A percentile compares a stretch with the other conserved stretches of the same genome.
These are phyloP conservation scores for Dicentrarchus labrax DNA, from an alignment of 2,113 vertebrate species.

Conservation along the genomic window DNA sequence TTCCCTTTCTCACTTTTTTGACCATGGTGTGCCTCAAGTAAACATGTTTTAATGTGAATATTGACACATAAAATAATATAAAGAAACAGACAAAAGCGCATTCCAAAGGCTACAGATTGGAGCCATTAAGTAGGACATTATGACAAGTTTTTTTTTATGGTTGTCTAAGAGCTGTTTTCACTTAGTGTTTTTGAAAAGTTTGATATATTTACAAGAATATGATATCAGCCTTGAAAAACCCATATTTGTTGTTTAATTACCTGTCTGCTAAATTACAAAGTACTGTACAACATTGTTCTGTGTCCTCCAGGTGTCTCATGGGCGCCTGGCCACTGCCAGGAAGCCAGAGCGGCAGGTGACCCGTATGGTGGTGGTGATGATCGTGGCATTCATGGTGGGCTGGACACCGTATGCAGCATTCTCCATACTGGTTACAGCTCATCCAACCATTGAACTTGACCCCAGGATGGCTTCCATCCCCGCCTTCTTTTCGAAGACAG, in stretches of 20 bases:
- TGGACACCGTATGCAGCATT: conserved; percentile 91
- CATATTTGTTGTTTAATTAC: too few relatives aligned
- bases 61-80: too few relatives aligned
- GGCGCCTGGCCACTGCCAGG: conserved; percentile 83
- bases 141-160: neutral
- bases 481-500: conserved; percentile 93
- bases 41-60: too few relatives aligned
- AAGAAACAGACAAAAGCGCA: neutral
- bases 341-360: conserved; percentile 91
- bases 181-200: neutral
- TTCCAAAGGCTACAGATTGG: neutral
- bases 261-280: neutral
- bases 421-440: conserved; percentile 87
- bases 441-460: conserved; percentile 88
- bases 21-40: neutral
- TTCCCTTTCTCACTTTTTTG: neutral
- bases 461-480: conserved; percentile 88
- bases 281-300: neutral
- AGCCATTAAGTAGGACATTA: neutral
- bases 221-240: too few relatives aligned
- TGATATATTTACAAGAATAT: too few relatives aligned
- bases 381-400: conserved; percentile 90
- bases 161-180: neutral
- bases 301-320: conserved; percentile 86
- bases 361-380: conserved; percentile 93